Conservation (phyloP, 2,888 invertebrate species). For the Drosophila mettleri region DNA sequence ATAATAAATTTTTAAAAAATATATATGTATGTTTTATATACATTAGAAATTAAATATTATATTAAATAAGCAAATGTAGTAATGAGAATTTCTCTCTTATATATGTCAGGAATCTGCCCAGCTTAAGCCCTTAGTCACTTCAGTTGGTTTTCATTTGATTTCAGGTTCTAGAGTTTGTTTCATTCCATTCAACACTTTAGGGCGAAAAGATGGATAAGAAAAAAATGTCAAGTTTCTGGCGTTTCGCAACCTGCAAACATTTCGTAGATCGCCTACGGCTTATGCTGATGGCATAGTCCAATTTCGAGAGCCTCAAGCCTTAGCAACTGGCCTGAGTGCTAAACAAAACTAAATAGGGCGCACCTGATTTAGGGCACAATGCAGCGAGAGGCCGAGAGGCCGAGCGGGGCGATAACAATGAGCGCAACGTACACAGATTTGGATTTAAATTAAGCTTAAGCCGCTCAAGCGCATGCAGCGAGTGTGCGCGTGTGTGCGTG, state of each 20-base stretch:
- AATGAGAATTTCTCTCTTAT: no score
- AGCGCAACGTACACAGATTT: slow-evolving; percentile 65
- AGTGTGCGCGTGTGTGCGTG: slow-evolving; percentile 12
- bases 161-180: neutral
- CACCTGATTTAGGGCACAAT: slow-evolving; percentile 35
- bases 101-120: no score
- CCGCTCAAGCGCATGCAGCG: slow-evolving; percentile 67
- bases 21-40: no score
- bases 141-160: neutral
- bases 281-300: slow-evolving; percentile 41
- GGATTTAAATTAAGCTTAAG: slow-evolving; percentile 79
- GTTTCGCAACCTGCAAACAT: slow-evolving; percentile 19
- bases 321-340: slow-evolving; percentile 21
- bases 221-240: slow-evolving; percentile 51
- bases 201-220: slow-evolving; percentile 13
- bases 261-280: slow-evolving; percentile 40
- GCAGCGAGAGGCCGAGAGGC: slow-evolving; percentile 8
- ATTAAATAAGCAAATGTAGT: no score
- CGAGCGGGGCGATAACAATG: slow-evolving; percentile 38
- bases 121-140: neutral
- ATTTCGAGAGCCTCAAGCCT: slow-evolving; percentile 51
- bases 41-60: no score
- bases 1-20: no score
- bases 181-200: slow-evolving; percentile 4
- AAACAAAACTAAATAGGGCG: slow-evolving; percentile 51